Evolutionary conservation across 2,888 invertebrate genomes (phyloP), one percentile per base, ranked within the genome.

Genomic region (Dynastes tityus): DNA sequence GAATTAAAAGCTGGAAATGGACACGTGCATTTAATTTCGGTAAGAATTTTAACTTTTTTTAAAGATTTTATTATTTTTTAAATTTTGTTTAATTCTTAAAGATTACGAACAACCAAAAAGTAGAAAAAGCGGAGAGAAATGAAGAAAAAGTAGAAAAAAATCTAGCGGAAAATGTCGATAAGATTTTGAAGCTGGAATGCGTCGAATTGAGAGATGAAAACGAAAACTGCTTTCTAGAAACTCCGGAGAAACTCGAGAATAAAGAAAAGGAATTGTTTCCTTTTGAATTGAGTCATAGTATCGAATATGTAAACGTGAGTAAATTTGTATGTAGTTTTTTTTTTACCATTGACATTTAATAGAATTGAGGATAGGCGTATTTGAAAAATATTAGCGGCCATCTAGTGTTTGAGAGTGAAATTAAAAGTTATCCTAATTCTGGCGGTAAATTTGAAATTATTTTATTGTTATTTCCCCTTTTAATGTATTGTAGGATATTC

Each of bases 401-500:
- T 9, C 45, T 45, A 45, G 45, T 45, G 45, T 45, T 11, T 11
- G 11, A 9, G 9, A 45, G 2, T 45, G 0, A 45, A 45, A 45
- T 11, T 45, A 9, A 11, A 11, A 11, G 45, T 45, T 9, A 45
- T 45, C 11, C 11, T 45, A 45, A 45, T 45, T 45, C 45, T 45
- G 2, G 45, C 45, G 45, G 45, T 11, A 45, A 45, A 45, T 45
- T 45, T 45, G 9, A 45, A 45, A 45, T 45, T 5, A 6, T 37
- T 37, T 2, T 37, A 11, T 45, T 11, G 2, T 45, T 6, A 6
- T 37, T 37, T 37, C 37, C 6, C 6, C 6, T 37, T 37, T 37
- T 37, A 37, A 37, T 5, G 8, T 45, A 63, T 81, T 81, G 64
- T 76, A 86, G 85, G 84, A 86, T 77, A 87, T 86, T 80, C 85